These are phyloP conservation scores for Natator depressus DNA, from an alignment of 2,113 vertebrate genomes.

Conservation along the genomic window DNA sequence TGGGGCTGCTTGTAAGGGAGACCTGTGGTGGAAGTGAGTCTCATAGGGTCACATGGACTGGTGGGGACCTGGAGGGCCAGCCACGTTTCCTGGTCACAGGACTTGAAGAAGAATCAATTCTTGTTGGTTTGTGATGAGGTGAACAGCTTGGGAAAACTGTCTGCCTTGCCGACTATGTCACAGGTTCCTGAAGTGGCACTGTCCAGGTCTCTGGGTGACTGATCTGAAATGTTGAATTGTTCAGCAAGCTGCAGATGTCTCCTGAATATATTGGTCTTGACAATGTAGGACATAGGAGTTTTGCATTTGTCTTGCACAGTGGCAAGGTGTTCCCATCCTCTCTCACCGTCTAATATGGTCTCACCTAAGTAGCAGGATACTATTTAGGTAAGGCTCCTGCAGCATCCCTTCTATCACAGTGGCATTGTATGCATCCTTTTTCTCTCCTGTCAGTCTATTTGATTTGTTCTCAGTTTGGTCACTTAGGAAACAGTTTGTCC, in stretches of 20 bases:
- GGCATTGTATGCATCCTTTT: not conserved
- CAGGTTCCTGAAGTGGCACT: not conserved
- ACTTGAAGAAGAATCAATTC: not conserved
- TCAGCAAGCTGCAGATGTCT: not conserved
- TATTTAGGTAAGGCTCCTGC: not conserved
- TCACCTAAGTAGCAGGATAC: rapidly evolving
- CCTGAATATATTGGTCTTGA: not conserved
- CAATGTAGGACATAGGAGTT: not conserved
- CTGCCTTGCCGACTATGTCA: not conserved
- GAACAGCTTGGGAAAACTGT: not conserved
- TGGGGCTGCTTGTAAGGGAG: not conserved
- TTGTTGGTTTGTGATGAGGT: not conserved
- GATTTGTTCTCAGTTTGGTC: not conserved
- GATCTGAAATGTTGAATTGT: not conserved
- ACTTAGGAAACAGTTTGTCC: not conserved
- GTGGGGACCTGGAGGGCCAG: not conserved
- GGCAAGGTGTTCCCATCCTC: not conserved
- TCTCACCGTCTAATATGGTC: not conserved
- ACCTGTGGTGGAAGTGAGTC: not conserved
- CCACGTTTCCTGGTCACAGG: not conserved
- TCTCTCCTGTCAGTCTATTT: not conserved
- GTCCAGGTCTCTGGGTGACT: not conserved
- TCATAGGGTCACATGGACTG: not conserved
- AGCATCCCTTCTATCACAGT: not conserved
- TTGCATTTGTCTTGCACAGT: not conserved